These are phyloP conservation scores for Cygnus olor DNA, from an alignment of 2,797 vertebrate genomes.

Conservation along the genomic window DNA sequence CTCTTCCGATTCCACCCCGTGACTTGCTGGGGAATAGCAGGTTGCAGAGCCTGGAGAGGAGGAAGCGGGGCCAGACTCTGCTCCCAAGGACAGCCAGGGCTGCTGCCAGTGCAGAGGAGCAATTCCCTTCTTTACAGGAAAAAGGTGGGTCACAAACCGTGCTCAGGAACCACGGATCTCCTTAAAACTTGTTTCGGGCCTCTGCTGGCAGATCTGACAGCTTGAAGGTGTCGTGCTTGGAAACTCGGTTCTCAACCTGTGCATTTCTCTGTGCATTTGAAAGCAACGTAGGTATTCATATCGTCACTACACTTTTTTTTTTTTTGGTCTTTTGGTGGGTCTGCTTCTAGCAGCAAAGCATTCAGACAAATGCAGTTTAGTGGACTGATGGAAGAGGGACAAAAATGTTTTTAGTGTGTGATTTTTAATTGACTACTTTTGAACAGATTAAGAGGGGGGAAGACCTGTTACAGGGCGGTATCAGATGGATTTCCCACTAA, in stretches of 20 bases:
- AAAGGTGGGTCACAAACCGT: neutral
- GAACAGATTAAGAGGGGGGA: neutral
- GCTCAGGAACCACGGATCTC: neutral
- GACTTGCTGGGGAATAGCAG: neutral
- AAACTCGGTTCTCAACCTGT: neutral
- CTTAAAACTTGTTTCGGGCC: neutral
- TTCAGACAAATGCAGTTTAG: neutral
- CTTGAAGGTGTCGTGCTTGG: neutral
- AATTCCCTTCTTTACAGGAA: neutral
- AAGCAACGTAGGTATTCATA: accelerated
- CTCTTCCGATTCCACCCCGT: neutral
- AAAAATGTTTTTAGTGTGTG: neutral
- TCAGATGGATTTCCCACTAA: neutral
- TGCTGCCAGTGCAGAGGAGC: accelerated
- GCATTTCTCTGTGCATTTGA: neutral
- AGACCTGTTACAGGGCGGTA: neutral
- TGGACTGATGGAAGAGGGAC: neutral
- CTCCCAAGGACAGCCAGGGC: accelerated
- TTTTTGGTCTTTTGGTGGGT: neutral
- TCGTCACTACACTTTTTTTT: neutral
- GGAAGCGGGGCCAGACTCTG: neutral
- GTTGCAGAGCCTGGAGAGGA: neutral
- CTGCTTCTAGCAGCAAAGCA: neutral
- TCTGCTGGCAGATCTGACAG: neutral
- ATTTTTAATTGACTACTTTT: neutral